A percentile compares a stretch with the other conserved stretches of the same genome.
phyloP scores from a whole-genome alignment of 2,797 vertebrate genomes.

The Xyrichtys novacula region DNA sequence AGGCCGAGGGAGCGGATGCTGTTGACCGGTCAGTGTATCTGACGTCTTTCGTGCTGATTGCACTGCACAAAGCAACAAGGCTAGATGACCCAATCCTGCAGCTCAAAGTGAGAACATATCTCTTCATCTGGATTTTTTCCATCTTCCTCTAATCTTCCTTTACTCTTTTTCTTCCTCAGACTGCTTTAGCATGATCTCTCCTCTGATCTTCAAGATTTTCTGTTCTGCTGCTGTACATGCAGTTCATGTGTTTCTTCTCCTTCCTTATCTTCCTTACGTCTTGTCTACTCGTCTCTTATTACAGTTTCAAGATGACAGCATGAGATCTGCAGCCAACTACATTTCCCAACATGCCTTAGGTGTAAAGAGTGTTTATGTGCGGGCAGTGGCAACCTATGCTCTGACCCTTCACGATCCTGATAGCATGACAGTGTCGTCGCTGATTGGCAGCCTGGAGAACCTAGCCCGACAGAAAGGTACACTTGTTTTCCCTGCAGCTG shows the following conservation, averaged over 20 bases:
- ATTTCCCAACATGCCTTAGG: conserved; percentile 74
- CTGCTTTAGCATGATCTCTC: too few relatives aligned
- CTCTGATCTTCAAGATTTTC: not conserved
- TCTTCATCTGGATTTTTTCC: not conserved
- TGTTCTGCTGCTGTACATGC: not conserved
- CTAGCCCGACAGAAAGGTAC: conserved; percentile 83
- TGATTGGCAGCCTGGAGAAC: conserved; percentile 77
- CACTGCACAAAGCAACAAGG: conserved; percentile 80
- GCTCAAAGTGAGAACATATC: conserved; percentile 74
- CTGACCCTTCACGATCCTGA: conserved; percentile 83
- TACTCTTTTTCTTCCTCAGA: too few relatives aligned
- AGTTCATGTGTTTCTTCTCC: not conserved
- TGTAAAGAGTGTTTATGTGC: conserved; percentile 87
- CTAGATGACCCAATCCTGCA: conserved; percentile 72
- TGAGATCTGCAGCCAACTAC: conserved; percentile 81
- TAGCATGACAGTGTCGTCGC: not conserved
- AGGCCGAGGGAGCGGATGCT: conserved; percentile 63
- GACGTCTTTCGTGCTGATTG: conserved; percentile 90
- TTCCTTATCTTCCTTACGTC: not conserved
- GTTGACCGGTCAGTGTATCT: conserved; percentile 86
- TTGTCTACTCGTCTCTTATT: not conserved
- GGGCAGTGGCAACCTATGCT: conserved; percentile 88
- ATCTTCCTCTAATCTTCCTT: not conserved
- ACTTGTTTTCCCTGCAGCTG: not conserved
- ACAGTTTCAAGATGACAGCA: conserved; percentile 83